Conservation (phyloP, 1,140 invertebrate genomes). For the Drosophila pruinosa region DNA sequence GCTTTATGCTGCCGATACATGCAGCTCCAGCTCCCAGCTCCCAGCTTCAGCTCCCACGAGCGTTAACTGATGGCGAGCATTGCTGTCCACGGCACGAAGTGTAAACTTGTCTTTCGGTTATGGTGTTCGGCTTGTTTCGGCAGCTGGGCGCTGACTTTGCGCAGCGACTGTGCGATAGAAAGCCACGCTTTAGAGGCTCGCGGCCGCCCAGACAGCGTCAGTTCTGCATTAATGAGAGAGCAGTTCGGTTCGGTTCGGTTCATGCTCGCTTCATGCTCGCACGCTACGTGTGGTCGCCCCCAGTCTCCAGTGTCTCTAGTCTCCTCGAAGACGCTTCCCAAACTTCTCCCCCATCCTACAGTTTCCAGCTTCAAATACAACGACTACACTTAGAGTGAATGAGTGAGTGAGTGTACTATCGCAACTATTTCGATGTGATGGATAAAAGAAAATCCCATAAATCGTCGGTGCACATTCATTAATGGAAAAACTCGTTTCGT, state of each 20-base stretch:
- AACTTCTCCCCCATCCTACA: background rate
- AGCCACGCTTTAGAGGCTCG: constrained; percentile 67
- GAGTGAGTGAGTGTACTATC: constrained; percentile 2
- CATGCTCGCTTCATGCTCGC: constrained; percentile 60
- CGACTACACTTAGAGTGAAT: constrained; percentile 13
- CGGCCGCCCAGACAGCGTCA: constrained; percentile 60
- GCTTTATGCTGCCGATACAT: background rate
- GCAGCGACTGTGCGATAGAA: constrained; percentile 70
- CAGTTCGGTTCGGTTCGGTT: constrained; percentile 66
- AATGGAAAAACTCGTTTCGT: constrained; percentile 43
- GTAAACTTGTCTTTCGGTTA: background rate
- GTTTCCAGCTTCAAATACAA: constrained; percentile 10
- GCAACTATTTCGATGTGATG: constrained; percentile 19
- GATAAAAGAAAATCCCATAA: constrained; percentile 37
- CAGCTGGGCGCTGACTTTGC: constrained; percentile 52
- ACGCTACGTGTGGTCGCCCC: constrained; percentile 65
- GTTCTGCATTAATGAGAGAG: constrained; percentile 82
- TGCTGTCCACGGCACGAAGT: constrained; percentile 8
- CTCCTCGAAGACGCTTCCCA: background rate
- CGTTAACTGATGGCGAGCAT: background rate
- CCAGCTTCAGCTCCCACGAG: too few species aligned
- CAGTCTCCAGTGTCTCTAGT: constrained; percentile 41
- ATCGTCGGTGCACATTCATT: constrained; percentile 15
- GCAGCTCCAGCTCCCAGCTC: too few species aligned
- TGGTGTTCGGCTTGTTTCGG: background rate